phyloP scores from a whole-genome alignment of 2,888 invertebrate genomes.

The Petrolisthes manimaculis region DNA sequence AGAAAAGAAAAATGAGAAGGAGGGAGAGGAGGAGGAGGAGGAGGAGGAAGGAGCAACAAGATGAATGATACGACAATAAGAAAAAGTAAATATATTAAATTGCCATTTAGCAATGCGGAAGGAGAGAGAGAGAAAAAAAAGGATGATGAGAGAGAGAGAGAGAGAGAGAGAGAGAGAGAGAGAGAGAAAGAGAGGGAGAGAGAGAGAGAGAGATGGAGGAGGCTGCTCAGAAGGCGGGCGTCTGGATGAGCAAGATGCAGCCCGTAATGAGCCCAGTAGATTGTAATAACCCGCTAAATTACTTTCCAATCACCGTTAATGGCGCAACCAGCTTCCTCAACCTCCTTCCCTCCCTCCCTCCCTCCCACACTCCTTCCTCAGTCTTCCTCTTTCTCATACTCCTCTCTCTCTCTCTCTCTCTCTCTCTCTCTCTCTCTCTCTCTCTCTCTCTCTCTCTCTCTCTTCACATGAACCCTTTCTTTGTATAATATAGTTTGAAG shows the following conservation, averaged over 20 bases:
- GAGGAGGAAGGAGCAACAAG: neutral
- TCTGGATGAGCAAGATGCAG: conserved; percentile 47
- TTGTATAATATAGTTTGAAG: too few relatives aligned
- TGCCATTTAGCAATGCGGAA: neutral
- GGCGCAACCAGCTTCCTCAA: neutral
- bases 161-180: neutral
- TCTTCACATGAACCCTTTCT: too few relatives aligned
- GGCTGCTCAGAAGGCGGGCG: conserved; percentile 19
- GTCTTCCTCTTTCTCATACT: conserved; percentile 8
- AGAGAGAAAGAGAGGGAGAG: conserved; percentile 6
- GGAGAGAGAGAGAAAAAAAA: neutral
- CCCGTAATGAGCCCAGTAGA: conserved; percentile 48
- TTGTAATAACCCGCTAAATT: conserved; percentile 54
- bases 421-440: neutral
- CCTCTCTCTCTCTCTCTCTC: neutral
- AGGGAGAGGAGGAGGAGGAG: neutral
- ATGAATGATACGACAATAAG: too few relatives aligned
- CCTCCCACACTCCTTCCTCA: neutral
- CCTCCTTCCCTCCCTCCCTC: neutral
- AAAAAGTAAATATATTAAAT: neutral
- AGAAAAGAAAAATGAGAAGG: too few relatives aligned
- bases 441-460: neutral
- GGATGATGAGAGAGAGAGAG: neutral
- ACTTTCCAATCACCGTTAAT: conserved; percentile 54
- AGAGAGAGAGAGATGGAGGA: conserved; percentile 18